These are phyloP conservation scores for Penelope pileata DNA, from an alignment of 2,113 vertebrate genomes.

Conservation along the genomic window DNA sequence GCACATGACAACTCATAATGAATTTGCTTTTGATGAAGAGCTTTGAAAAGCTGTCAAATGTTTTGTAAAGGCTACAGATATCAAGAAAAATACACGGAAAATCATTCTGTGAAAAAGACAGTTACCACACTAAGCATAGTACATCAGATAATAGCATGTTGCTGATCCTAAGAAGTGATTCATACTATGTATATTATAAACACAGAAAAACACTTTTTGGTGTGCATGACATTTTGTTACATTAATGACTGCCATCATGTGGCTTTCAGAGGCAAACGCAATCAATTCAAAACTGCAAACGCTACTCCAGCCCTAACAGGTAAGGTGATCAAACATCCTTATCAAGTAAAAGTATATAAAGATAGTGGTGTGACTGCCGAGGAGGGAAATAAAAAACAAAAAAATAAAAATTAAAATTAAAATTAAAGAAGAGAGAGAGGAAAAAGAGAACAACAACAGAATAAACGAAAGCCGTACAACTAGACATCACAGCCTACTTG, in stretches of 20 bases:
- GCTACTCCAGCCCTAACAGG: background rate
- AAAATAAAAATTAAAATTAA: too few relatives aligned
- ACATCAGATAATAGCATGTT: background rate
- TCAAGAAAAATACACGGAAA: background rate
- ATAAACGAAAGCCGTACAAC: rapidly evolving
- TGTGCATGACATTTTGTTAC: background rate
- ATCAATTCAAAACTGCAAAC: background rate
- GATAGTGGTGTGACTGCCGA: too few relatives aligned
- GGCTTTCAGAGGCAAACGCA: background rate
- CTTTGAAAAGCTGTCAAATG: background rate
- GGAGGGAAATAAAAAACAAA: too few relatives aligned
- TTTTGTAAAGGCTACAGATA: background rate
- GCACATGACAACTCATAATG: background rate
- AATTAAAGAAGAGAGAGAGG: too few relatives aligned
- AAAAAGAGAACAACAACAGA: background rate
- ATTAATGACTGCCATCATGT: background rate
- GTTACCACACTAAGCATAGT: background rate
- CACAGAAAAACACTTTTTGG: background rate
- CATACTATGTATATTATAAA: background rate
- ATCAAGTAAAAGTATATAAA: background rate
- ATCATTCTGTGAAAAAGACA: background rate
- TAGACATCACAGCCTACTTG: background rate
- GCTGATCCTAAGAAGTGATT: background rate
- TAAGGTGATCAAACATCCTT: rapidly evolving
- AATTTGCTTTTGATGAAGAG: background rate